phyloP scores from a whole-genome alignment of 2,888 invertebrate genomes.

The Microdon myrmicae region DNA sequence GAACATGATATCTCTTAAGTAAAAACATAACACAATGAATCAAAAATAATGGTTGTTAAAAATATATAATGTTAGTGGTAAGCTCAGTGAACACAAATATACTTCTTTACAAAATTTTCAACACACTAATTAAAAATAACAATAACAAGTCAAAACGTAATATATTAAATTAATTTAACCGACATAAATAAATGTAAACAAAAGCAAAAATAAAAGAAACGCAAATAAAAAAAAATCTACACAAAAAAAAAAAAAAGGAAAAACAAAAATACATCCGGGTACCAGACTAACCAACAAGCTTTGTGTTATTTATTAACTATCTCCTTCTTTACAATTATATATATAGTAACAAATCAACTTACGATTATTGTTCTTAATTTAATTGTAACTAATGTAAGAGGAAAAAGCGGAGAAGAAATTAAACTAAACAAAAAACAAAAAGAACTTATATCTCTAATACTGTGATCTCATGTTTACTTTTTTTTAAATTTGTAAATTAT shows the following conservation, averaged over 20 bases:
- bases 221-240: slow-evolving; percentile 35
- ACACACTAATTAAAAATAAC: slow-evolving; percentile 30
- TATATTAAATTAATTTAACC: slow-evolving; percentile 52
- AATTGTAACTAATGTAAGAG: slow-evolving; percentile 29
- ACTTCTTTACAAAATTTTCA: slow-evolving; percentile 38
- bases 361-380: slow-evolving; percentile 54
- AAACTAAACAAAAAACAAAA: slow-evolving; percentile 43
- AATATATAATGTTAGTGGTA: slow-evolving; percentile 29
- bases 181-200: slow-evolving; percentile 47
- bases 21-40: too few relatives aligned
- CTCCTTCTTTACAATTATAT: slow-evolving; percentile 35
- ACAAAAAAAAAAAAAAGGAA: slow-evolving; percentile 27
- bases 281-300: slow-evolving; percentile 48
- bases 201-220: slow-evolving; percentile 17
- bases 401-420: slow-evolving; percentile 41
- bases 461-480: slow-evolving; percentile 66
- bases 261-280: slow-evolving; percentile 37
- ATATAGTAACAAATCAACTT: slow-evolving; percentile 19
- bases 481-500: slow-evolving; percentile 39
- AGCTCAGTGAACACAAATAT: slow-evolving; percentile 36
- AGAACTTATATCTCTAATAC: slow-evolving; percentile 67
- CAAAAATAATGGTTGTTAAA: slow-evolving; percentile 36
- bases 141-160: slow-evolving; percentile 54
- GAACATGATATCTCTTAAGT: too few relatives aligned
- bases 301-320: slow-evolving; percentile 52